Base-by-base conservation (phyloP, 2,888 invertebrate species). In the Thyatira batis region DNA sequence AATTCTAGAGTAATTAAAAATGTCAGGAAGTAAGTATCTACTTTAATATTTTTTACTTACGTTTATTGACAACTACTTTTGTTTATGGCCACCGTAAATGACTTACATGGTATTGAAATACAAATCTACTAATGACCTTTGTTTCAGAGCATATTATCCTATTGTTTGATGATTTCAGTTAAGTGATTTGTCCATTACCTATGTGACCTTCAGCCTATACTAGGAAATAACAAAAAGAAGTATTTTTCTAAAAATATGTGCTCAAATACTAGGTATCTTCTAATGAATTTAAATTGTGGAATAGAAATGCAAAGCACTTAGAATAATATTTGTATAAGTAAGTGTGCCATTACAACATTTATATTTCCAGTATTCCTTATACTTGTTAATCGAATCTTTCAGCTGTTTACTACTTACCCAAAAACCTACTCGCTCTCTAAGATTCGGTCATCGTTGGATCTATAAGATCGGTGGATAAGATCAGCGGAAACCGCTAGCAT, bases 81-180 rank as follows among this genome's bases (percentile, higher is more conserved):
- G 17, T 17, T 39, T 39, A 39, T 17, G 17, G 8, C 39, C 17
- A 39, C 39, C 39, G 39, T 17, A 39, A 39, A 6, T 13, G 8
- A 39, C 17, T 13, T 39, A 39, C 39, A 17, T 17, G n/a, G 39
- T 39, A 17, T 39, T 39, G 8, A 30, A 3, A 10, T 2, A 10
- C 30, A 33, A 33, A n/a, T n/a, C n/a, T 39, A 39, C 39, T 39
- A 39, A 39, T 39, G 13, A 17, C 13, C 17, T 39, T 5, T 17
- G 39, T 17, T 39, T 39, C 39, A 39, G 39, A 17, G 8, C 8
- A 39, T 39, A 39, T 39, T 39, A 13, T 6, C 17, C 17, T 39
- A 51, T 13, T 65, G 55, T 62, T 68, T 54, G 17, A 33, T 13
- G 33, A 33, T 13, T 33, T 13, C 33, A 33, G 33, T 33, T 11